Evolutionary conservation across 92 coral and sea anemone species (phyloP).

Genomic region (Meandrina meandrites): DNA sequence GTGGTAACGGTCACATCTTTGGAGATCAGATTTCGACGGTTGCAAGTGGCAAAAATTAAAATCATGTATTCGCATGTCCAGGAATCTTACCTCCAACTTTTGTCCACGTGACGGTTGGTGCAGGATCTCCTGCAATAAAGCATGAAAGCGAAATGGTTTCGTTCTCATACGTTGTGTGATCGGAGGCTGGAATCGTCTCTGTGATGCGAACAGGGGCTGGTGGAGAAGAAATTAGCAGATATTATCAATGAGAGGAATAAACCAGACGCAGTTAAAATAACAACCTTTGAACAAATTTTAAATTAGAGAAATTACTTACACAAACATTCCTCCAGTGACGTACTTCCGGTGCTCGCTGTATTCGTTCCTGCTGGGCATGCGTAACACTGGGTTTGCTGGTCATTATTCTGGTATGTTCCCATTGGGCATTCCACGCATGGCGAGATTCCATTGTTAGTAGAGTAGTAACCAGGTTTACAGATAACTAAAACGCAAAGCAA

Average conservation of each 20-base stretch:
- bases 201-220: conserved; percentile 71
- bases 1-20: background rate
- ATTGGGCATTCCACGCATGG: conserved; percentile 88
- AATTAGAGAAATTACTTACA: too few relatives aligned
- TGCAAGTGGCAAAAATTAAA: background rate
- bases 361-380: conserved; percentile 84
- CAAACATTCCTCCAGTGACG: conserved; percentile 67
- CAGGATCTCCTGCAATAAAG: conserved; percentile 59
- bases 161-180: conserved; percentile 51
- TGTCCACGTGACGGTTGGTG: background rate
- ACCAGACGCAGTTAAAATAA: background rate
- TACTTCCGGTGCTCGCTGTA: conserved; percentile 71
- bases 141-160: conserved; percentile 68
- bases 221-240: background rate
- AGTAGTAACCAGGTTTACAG: conserved; percentile 81
- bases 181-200: conserved; percentile 57
- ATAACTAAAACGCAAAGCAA: conserved; percentile 39
- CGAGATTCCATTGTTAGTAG: conserved; percentile 75
- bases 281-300: too few relatives aligned
- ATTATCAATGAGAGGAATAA: background rate
- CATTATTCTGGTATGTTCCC: conserved; percentile 78
- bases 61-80: background rate
- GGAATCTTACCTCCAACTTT: conserved; percentile 7
- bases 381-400: conserved; percentile 64
- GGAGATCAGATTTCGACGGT: background rate